Base-by-base conservation (phyloP, 2,888 invertebrate species). In the Coremacera marginata region DNA sequence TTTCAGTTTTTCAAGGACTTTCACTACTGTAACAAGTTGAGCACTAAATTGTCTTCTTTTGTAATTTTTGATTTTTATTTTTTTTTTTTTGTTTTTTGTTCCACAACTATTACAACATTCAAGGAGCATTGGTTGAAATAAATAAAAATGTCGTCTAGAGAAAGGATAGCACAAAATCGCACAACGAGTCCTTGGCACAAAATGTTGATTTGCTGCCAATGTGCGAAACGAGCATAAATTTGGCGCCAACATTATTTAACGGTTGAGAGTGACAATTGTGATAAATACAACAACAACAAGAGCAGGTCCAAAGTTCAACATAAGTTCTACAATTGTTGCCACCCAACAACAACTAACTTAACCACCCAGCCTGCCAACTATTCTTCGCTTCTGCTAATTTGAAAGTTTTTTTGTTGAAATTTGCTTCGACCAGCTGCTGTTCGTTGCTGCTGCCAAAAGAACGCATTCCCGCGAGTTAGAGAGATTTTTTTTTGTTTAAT, bases 211-310 rank as follows among this genome's bases (percentile, higher is more conserved):
- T 16, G 49, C 31, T 62, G 72, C 72, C 72, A 72, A 72, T 31
- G 44, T 49, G 44, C 25, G 44, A 22, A 11, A 44, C 19, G 57
- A 34, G 57, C 55, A n/a, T 34, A 34, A 52, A 57, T 57, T 71
- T 57, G 72, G 62, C 72, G 62, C 60, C 72, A 72, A 49, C 37
- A 67, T 55, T 74, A 74, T 74, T 74, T 55, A 74, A 55, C 74
- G 25, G 37, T 74, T 74, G 52, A 34, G 65, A 62, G 34, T 25
- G 31, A 62, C 71, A 70, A 55, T 44, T 65, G n/a, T 31, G n/a
- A 44, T 4, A 44, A 22, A 8, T 31, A 31, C 71, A 34, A 63
- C 8, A 44, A 49, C 60, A 44, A 60, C 34, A 11, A 55, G n/a
- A 31, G 44, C 44, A 44, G 11, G 44, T 44, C 44, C 1, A 44